Base-by-base conservation (phyloP, 2,797 vertebrate genomes). In the Menidia menidia region DNA sequence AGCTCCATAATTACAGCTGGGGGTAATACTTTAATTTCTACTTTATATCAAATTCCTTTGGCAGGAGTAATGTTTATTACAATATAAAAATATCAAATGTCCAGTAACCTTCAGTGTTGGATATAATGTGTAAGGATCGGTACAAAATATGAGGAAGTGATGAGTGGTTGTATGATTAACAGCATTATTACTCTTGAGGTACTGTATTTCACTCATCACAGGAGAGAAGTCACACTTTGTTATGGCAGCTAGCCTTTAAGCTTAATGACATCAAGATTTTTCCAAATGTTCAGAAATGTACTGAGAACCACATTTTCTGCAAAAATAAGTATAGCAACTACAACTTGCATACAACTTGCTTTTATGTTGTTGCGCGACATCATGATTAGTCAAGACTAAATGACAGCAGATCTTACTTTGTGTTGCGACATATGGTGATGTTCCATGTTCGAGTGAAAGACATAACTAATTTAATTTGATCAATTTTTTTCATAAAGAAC, bases 191-290 rank as follows among this genome's bases (percentile, higher is more conserved):
- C 60, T 72, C 84, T 81, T 76, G 33, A 68, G 60, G 64, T 73
- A 77, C 71, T 45, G 63, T 16, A 39, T 80, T 71, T 81, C 71
- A 80, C 68, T 75, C 61, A 82, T 67, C 64, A 77, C 60, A 69
- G 45, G 4, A 64, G 52, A 71, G 32, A 70, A 60, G 39, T 39
- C 48, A 77, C 54, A 43, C 60, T 80, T 70, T 78, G 85, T 85
- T 76, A 75, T 78, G 70, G 43, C 48, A 62, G 56, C 59, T 79
- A 80, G 69, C 77, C 73, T 86, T 80, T 82, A 59, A 74, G 75
- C 67, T 81, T 7, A 39, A 60, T 80, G 75, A 85, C 60, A 52
- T 81, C 72, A 65, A 45, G 39, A 71, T 64, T 53, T 68, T 83
- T 80, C 35, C 35, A 39, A 39, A 7, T 39, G 55, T 53, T 76